phyloP scores from a whole-genome alignment of 2,888 invertebrate genomes.

The Epistrophe eligans region DNA sequence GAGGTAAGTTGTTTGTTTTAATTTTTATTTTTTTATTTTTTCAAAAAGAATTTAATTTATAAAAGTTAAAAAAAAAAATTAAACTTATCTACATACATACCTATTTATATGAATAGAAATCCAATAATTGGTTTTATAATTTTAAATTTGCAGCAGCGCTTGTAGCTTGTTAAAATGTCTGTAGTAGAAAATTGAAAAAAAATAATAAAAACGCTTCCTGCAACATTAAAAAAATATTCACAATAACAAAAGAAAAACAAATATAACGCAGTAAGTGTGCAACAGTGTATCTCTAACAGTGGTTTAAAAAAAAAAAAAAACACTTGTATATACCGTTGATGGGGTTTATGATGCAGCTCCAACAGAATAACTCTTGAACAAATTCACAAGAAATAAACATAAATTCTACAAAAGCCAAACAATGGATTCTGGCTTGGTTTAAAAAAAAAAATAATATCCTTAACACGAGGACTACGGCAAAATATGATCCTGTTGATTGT shows the following conservation, averaged over 20 bases:
- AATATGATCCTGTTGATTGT: constrained; percentile 27
- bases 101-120: constrained; percentile 19
- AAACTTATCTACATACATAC: background rate
- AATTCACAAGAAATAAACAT: constrained; percentile 8
- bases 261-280: constrained; percentile 10
- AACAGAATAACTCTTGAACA: constrained; percentile 31
- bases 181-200: constrained; percentile 25
- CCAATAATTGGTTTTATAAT: constrained; percentile 50
- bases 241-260: background rate
- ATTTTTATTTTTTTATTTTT: background rate
- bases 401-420: constrained; percentile 43
- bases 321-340: background rate
- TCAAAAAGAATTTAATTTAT: background rate
- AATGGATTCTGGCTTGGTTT: constrained; percentile 25
- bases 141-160: constrained; percentile 63
- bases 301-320: background rate
- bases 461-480: constrained; percentile 32
- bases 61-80: background rate
- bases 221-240: background rate
- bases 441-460: constrained; percentile 1
- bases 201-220: background rate
- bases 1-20: constrained; percentile 58
- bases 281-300: constrained; percentile 27
- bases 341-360: constrained; percentile 41
- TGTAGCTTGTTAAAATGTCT: constrained; percentile 51